Percentiles rank a stretch among this genome's conserved stretches.
phyloP scores from a whole-genome alignment of 2,797 vertebrate species.

The Notolabrus celidotus region DNA sequence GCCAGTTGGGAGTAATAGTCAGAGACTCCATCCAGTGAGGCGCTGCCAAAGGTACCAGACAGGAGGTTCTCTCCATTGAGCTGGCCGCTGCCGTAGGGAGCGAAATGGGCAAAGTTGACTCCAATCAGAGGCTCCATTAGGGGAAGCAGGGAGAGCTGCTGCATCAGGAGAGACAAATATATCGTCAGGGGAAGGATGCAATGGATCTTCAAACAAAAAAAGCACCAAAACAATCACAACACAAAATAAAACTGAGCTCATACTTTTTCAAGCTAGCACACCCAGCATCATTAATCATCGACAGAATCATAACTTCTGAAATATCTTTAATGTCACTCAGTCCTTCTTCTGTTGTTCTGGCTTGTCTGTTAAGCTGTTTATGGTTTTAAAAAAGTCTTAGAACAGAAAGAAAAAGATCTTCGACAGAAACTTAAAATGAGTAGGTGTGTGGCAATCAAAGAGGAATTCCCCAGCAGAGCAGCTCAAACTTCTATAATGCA shows the following conservation, averaged over 20 bases:
- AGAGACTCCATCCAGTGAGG: constrained; percentile 95
- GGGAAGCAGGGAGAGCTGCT: constrained; percentile 97
- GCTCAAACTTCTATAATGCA: neutral
- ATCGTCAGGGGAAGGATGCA: neutral
- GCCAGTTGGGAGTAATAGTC: constrained; percentile 99
- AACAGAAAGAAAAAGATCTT: neutral
- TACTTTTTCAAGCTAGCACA: neutral
- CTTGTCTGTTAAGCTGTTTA: too few species aligned
- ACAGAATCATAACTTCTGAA: neutral
- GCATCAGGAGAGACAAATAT: constrained; percentile 48
- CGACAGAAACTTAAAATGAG: neutral
- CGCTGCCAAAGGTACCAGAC: constrained; percentile 96
- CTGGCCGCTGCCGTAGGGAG: constrained; percentile 95
- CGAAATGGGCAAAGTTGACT: constrained; percentile 98
- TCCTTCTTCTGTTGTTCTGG: too few species aligned
- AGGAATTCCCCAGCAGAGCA: neutral
- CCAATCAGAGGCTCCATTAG: constrained; percentile 98
- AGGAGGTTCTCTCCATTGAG: constrained; percentile 94
- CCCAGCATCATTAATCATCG: neutral
- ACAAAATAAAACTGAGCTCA: neutral
- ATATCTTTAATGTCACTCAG: too few species aligned
- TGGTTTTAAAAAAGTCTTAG: too few species aligned
- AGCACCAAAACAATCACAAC: neutral
- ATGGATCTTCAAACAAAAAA: neutral
- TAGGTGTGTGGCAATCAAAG: neutral